A percentile compares a stretch with the other conserved stretches of the same genome.
These are phyloP conservation scores for Sterna hirundo DNA, from an alignment of 2,113 vertebrate species.

Conservation along the genomic window DNA sequence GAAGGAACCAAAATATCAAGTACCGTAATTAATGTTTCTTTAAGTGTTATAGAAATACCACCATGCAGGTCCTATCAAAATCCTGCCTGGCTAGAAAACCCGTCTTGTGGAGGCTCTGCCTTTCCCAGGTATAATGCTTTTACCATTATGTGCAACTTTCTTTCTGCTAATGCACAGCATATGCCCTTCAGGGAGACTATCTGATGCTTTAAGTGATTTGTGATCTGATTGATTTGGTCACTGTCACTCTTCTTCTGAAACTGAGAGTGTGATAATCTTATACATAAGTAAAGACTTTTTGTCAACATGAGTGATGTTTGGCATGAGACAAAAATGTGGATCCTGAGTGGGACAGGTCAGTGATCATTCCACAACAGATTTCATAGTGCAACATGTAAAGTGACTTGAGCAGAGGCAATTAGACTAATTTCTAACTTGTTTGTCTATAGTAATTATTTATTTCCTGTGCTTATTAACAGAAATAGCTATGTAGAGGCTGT, in stretches of 20 bases:
- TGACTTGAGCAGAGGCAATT: background rate
- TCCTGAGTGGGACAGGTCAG: background rate
- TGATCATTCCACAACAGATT: background rate
- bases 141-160: background rate
- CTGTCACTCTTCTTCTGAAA: background rate
- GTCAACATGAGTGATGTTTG: background rate
- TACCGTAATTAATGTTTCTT: background rate
- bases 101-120: background rate
- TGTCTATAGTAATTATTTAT: background rate
- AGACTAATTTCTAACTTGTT: background rate
- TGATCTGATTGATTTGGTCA: background rate
- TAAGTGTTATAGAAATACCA: background rate
- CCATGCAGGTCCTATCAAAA: background rate
- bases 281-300: background rate
- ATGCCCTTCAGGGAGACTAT: background rate
- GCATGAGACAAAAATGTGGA: background rate
- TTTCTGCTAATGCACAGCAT: background rate
- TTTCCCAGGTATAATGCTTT: background rate
- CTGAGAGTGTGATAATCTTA: background rate
- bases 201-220: background rate
- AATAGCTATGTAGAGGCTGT: background rate
- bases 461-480: background rate
- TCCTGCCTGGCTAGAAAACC: accelerated
- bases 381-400: background rate
- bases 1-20: background rate